phyloP scores from a whole-genome alignment of 2,797 vertebrate genomes.

The Bovichtus variegatus region DNA sequence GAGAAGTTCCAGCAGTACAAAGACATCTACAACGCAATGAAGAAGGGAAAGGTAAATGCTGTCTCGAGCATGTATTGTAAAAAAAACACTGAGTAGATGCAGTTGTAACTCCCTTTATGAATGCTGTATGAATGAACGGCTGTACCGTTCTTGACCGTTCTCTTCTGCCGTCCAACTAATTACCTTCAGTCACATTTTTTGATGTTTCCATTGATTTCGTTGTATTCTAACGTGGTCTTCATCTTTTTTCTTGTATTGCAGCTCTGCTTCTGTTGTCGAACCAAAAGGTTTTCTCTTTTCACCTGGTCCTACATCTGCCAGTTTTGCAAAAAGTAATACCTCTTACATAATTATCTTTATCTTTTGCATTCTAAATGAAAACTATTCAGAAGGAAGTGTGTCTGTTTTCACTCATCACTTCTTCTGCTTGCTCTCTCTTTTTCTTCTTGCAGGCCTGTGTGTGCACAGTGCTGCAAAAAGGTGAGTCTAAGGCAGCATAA shows the following conservation, averaged over 20 bases:
- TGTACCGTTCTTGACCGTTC: neutral
- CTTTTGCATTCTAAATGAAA: neutral
- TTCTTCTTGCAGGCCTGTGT: conserved; percentile 90
- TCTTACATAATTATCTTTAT: neutral
- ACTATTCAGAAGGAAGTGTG: neutral
- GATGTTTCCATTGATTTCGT: neutral
- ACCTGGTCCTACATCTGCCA: conserved; percentile 99
- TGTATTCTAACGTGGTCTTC: neutral
- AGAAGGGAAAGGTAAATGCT: conserved; percentile 96
- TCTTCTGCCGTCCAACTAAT: neutral
- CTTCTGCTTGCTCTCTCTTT: conserved; percentile 2
- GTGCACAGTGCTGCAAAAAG: conserved; percentile 99
- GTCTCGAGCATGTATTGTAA: neutral
- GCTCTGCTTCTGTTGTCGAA: conserved; percentile 98
- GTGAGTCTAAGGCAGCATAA: conserved; percentile 75
- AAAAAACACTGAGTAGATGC: neutral
- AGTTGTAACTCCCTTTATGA: neutral
- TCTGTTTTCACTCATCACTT: neutral
- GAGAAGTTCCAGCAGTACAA: conserved; percentile 99
- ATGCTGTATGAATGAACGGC: too few relatives aligned
- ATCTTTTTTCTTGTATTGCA: conserved; percentile 64
- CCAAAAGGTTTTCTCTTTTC: conserved; percentile 96
- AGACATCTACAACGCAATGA: conserved; percentile 96
- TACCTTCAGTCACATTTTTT: neutral
- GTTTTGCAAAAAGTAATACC: conserved; percentile 96